phyloP scores from a whole-genome alignment of 1,140 invertebrate species.

The Amyelois transitella region DNA sequence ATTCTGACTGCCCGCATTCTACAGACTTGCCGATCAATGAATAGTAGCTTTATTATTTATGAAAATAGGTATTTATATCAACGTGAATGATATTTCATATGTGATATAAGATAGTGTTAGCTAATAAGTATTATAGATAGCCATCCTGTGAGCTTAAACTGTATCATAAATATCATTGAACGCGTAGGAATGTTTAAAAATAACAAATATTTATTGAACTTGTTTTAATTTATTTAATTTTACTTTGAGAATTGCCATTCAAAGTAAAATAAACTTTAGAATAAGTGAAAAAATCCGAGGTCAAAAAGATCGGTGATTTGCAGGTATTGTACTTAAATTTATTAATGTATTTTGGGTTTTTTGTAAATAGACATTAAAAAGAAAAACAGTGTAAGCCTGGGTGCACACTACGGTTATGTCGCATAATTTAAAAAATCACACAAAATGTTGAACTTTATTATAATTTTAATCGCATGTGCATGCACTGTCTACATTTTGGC shows the following conservation, averaged over 20 bases:
- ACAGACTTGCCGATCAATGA: conserved; percentile 34
- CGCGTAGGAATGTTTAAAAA: conserved; percentile 31
- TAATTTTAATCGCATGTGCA: neutral
- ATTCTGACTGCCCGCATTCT: conserved; percentile 34
- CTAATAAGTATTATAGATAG: conserved; percentile 29
- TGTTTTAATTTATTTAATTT: conserved; percentile 42
- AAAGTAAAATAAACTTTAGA: conserved; percentile 41
- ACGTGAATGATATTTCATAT: conserved; percentile 64
- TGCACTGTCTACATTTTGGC: neutral
- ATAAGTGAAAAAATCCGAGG: conserved; percentile 35
- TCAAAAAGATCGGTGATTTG: conserved; percentile 29
- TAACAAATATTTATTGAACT: conserved; percentile 54
- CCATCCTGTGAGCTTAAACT: conserved; percentile 18
- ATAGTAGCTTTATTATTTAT: conserved; percentile 49
- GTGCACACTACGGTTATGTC: neutral
- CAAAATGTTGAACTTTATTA: neutral
- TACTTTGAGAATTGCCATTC: conserved; percentile 39
- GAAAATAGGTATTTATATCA: conserved; percentile 36
- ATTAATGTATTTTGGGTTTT: conserved; percentile 10
- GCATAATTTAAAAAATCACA: neutral
- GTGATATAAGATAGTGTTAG: conserved; percentile 61
- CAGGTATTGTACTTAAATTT: conserved; percentile 25
- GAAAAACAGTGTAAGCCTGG: conserved; percentile 14
- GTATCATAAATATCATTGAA: conserved; percentile 30
- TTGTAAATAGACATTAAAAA: conserved; percentile 13